These are phyloP conservation scores for Cataglyphis altisquamis DNA, from an alignment of 2,888 invertebrate genomes.

Conservation along the genomic window DNA sequence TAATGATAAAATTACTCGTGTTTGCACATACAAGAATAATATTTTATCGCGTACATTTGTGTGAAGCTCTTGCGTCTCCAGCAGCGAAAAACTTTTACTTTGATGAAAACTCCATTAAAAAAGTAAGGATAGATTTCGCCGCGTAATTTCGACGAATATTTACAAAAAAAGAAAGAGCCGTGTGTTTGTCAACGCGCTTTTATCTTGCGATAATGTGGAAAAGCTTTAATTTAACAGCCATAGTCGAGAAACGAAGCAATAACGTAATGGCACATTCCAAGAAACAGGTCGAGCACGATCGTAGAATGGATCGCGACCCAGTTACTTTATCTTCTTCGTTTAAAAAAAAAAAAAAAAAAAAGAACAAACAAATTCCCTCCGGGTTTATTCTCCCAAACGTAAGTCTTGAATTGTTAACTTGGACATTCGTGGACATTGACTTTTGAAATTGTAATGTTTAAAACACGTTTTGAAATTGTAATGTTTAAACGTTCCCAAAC, in stretches of 20 bases:
- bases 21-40: conserved; percentile 18
- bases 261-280: conserved; percentile 50
- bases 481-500: neutral
- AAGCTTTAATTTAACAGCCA: conserved; percentile 46
- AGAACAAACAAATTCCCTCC: conserved; percentile 50
- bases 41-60: conserved; percentile 26
- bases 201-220: conserved; percentile 6
- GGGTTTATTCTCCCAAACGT: neutral
- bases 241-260: conserved; percentile 50
- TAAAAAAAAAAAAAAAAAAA: conserved; percentile 32
- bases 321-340: conserved; percentile 63
- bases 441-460: conserved; percentile 19
- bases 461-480: conserved; percentile 7
- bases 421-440: conserved; percentile 24
- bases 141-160: conserved; percentile 23
- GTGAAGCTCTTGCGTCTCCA: neutral
- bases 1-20: neutral
- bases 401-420: conserved; percentile 23
- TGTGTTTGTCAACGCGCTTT: conserved; percentile 1
- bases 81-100: neutral
- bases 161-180: conserved; percentile 3
- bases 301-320: conserved; percentile 63
- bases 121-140: neutral
- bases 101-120: conserved; percentile 46
- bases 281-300: conserved; percentile 40